Evolutionary conservation across 2,888 invertebrate genomes (phyloP).

Genomic region (Drosophila pegasa): DNA sequence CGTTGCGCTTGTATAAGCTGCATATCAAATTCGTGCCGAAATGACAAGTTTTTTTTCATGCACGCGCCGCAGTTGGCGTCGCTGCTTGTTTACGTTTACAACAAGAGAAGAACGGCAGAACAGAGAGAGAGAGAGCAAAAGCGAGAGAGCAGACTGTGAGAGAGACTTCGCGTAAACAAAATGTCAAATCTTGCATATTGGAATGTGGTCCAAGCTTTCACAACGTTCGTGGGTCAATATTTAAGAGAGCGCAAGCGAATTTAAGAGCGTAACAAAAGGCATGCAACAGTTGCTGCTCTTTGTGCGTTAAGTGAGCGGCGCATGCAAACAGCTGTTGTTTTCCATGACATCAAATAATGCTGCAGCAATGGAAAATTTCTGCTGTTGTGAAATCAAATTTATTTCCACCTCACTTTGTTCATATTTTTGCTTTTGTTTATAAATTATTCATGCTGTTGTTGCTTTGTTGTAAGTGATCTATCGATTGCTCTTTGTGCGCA

Average conservation of each 20-base stretch:
- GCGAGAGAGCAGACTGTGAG: conserved; percentile 3
- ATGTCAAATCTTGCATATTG: conserved; percentile 46
- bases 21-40: conserved; percentile 68
- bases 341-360: neutral
- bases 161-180: conserved; percentile 38
- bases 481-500: conserved; percentile 12
- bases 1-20: conserved; percentile 54
- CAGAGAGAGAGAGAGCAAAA: conserved; percentile 2
- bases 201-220: conserved; percentile 44
- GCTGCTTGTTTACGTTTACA: conserved; percentile 58
- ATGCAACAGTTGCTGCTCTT: neutral
- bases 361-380: neutral
- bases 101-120: conserved; percentile 18
- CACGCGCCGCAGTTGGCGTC: conserved; percentile 14
- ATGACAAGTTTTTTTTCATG: conserved; percentile 44
- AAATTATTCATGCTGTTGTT: conserved; percentile 14
- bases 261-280: conserved; percentile 19
- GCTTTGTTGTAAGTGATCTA: conserved; percentile 14
- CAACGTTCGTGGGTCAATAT: conserved; percentile 11
- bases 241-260: conserved; percentile 11
- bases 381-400: neutral
- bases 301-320: conserved; percentile 15
- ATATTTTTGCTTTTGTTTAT: conserved; percentile 22
- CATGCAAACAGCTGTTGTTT: conserved; percentile 55
- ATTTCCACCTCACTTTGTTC: neutral